Conservation (phyloP, 2,113 vertebrate genomes). For the Falcunculus frontatus region DNA sequence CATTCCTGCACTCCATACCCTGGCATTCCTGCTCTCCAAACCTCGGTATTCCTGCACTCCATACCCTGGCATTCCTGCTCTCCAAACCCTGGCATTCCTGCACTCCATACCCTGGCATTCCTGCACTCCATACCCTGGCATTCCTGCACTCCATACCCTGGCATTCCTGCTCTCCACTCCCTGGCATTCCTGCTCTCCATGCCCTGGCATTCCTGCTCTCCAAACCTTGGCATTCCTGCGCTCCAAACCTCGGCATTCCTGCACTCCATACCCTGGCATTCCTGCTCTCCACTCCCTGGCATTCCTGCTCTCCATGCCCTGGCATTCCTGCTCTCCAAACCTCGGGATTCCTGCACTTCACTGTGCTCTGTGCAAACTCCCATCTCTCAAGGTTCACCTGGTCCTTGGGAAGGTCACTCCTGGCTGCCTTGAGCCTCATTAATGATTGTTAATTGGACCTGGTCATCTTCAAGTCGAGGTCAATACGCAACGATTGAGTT, state of each 20-base stretch:
- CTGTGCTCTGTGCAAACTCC: not conserved
- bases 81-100: not conserved
- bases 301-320: not conserved
- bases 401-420: not conserved
- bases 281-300: not conserved
- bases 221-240: no score
- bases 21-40: no score
- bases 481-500: not conserved
- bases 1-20: no score
- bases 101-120: not conserved
- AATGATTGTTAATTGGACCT: not conserved
- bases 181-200: no score
- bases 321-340: not conserved
- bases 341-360: not conserved
- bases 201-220: no score
- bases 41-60: not conserved
- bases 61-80: not conserved
- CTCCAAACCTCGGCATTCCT: no score
- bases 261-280: not conserved
- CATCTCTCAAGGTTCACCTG: not conserved
- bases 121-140: not conserved
- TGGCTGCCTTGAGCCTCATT: not conserved
- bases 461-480: not conserved
- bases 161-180: not conserved
- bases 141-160: not conserved